Evolutionary conservation across 2,113 vertebrate genomes (phyloP), one percentile per base, ranked within the genome.

Genomic region (Thymallus thymallus): DNA sequence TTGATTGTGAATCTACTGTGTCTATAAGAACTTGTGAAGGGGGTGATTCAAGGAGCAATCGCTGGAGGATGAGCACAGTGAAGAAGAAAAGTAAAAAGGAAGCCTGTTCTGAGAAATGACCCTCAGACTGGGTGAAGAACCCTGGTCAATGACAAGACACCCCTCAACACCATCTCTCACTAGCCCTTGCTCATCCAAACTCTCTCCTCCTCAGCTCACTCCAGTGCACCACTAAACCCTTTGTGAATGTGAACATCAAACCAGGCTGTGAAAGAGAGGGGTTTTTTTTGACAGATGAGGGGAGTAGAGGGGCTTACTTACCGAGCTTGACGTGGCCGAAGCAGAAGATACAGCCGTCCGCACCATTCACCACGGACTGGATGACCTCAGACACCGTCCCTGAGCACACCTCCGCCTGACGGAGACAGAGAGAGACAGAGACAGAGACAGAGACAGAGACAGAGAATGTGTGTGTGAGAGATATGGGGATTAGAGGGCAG

Each of bases 301-400:
- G 35, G 35, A 22, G 32, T 69, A 80, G 74, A 82, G 78, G 71
- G 71, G 81, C 84, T 88, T 66, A 32, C 84, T 84, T 91, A 94
- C 93, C 93, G 2, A 94, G 92, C 81, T 90, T 93, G 80, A 92
- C 93, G 85, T 97, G 97, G 86, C 98, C 97, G 4, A 98, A 99
- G 93, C 96, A 97, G 89, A 99, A 98, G 90, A 99, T 94, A 91
- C 98, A 99, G 77, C 98, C 98, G 80, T 99, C 97, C 72, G 96
- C 95, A 85, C 98, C 98, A 4, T 97, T 95, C 87, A 98, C 96
- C 91, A 98, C 98, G 35, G 97, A 96, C 93, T 99, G 98, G 80
- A 98, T 96, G 90, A 99, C 95, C 74, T 99, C 97, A 3, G 97
- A 95, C 82, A 99, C 96, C 2, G 97, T 96, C 86, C 97, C 97